Percentiles rank a stretch among this genome's conserved stretches.
Conservation (phyloP, 2,888 invertebrate genomes). For the Leptopilina myrica region DNA sequence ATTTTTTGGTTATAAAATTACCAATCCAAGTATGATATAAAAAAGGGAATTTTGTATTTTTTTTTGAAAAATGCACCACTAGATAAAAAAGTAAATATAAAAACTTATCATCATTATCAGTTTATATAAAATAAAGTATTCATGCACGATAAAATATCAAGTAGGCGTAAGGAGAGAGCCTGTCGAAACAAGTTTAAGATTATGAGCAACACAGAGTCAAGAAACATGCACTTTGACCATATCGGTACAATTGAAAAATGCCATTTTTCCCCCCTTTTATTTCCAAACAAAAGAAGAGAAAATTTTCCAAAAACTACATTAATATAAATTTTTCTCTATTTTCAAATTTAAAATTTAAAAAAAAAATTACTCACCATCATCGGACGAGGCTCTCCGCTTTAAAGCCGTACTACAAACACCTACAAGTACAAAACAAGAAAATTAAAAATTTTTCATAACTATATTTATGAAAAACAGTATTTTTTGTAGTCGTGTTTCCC, state of each 20-base stretch:
- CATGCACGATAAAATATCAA: background rate
- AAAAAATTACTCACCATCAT: slow-evolving; percentile 47
- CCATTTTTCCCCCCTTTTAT: background rate
- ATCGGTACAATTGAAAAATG: background rate
- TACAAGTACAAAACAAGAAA: background rate
- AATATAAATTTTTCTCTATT: background rate
- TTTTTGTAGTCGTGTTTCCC: background rate
- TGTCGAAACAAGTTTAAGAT: slow-evolving; percentile 7
- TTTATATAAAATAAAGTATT: background rate
- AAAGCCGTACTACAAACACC: background rate
- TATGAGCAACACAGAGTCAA: background rate
- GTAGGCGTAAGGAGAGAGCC: slow-evolving; percentile 1
- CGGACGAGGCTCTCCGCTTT: slow-evolving; percentile 42
- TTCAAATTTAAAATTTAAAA: background rate
- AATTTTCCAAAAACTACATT: background rate
- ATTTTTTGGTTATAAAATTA: too few relatives aligned
- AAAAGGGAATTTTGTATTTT: too few relatives aligned
- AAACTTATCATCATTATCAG: background rate
- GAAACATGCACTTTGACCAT: slow-evolving; percentile 11
- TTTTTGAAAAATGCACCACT: too few relatives aligned
- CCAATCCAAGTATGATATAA: too few relatives aligned
- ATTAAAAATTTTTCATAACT: background rate
- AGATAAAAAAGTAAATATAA: background rate
- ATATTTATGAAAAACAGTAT: background rate
- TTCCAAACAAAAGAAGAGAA: background rate